Evolutionary conservation across 1,140 invertebrate species (phyloP).

Genomic region (Aleiodes sp.): DNA sequence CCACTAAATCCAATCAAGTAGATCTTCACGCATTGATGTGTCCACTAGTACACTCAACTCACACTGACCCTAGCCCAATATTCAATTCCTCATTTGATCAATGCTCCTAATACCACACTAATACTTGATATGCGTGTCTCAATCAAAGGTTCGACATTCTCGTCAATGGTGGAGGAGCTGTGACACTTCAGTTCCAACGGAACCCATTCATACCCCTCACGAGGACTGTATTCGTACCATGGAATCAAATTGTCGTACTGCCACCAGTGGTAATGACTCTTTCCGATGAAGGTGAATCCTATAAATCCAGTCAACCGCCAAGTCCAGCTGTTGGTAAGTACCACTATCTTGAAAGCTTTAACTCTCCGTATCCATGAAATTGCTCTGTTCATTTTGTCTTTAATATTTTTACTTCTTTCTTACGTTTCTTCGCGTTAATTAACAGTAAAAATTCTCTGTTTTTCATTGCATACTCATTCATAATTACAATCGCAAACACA

Average conservation of each 20-base stretch:
- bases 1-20: not conserved
- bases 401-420: too few species aligned
- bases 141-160: conserved; percentile 94
- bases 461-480: too few species aligned
- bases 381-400: not conserved
- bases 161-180: conserved; percentile 98
- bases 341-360: conserved; percentile 18
- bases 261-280: conserved; percentile 87
- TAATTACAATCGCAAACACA: too few species aligned
- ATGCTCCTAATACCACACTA: conserved; percentile 1
- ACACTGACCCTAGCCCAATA: not conserved
- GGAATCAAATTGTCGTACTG: conserved; percentile 95
- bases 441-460: too few species aligned
- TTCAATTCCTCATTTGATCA: not conserved
- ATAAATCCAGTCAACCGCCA: conserved; percentile 60
- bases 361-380: not conserved
- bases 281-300: conserved; percentile 75
- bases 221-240: conserved; percentile 90
- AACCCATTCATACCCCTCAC: conserved; percentile 89
- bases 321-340: conserved; percentile 60
- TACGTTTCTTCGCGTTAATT: too few species aligned
- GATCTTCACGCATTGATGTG: not conserved
- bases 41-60: not conserved
- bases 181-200: conserved; percentile 94
- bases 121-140: conserved; percentile 24